Evolutionary conservation across 1,140 invertebrate species (phyloP), one percentile per base, ranked within the genome.

Genomic region (Penaeus japonicus): DNA sequence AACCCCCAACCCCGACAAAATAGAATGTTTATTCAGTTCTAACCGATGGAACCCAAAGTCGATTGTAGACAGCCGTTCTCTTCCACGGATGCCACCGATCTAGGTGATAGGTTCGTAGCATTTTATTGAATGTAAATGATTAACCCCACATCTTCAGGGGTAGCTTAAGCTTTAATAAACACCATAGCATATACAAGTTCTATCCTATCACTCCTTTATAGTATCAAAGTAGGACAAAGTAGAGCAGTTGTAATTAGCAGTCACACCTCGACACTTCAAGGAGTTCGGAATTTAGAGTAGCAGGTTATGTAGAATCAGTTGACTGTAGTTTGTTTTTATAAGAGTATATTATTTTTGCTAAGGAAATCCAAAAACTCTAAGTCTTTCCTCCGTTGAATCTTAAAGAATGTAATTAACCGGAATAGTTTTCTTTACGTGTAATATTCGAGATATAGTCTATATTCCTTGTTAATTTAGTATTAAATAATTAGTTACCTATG

Each of bases 171-270:
- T 88, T 88, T 83, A 88, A 83, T 35, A 83, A 75, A 88, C 86
- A 55, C 75, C 57, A 59, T 88, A 88, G 86, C 86, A 88, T 88
- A 88, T 88, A 88, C 86, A 88, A 88, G 86, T 88, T 88, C 80
- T 88, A 88, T 84, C 86, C 81, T 77, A 79, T 39, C 70, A 54
- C 85, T 75, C 73, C 20, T n/a, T 84, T 81, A 75, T 84, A 87
- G 78, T 73, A 81, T 53, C 22, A 62, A 77, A 30, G 12, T 83
- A 79, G 57, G 79, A 59, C 85, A 87, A 27, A 54, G 22, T 88
- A 88, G 86, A 83, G 86, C 86, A 88, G 65, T 88, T 88, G 70
- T 47, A 88, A 15, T 24, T 24, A 59, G 54, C 86, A 88, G 86
- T 75, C 70, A 83, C 80, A 57, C 86, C 86, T 79, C 62, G 84